Evolutionary conservation across 2,888 invertebrate species (phyloP), one percentile per base, ranked within the genome.

Genomic region (Eudemis profundana): DNA sequence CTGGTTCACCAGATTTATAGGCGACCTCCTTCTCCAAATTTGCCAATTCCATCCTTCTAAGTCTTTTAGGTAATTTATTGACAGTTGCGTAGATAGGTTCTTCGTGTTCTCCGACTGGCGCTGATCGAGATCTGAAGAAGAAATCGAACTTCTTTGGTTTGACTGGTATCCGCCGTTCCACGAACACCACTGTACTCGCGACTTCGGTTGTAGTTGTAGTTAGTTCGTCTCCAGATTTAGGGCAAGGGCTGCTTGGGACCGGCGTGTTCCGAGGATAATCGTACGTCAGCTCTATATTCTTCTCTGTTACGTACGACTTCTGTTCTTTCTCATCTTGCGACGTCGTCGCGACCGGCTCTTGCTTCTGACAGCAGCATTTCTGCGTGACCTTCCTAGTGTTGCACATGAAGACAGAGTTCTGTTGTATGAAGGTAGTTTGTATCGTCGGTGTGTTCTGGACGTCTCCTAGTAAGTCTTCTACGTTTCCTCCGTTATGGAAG

Each of bases 391-490:
- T 79, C 70, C 82, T 84, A 0, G 92, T 92, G 67, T 92, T 92
- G 73, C 92, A 93, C 90, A 93, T 91, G 72, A 92, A 89, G 21
- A 91, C 88, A 0, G 92, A 92, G 71, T 93, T 92, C 69, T 92
- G 90, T 72, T 92, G 90, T 60, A 92, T 91, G 71, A 79, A 88
- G 0, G 91, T 91, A 2, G 91, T 89, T 66, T 90, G 90, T 70
- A 90, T 85, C 0, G 85, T 79, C 0, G 90, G 85, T 38, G 79
- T 71, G 0, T 93, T 93, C 77, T 95, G 94, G 4, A 95, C 95
- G 68, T 95, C 95, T 65, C 95, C 94, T 0, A 95, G 84, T 46
- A 95, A 84, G 68, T 95, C 94, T 72, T 95, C 95, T 42, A 95
- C 86, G 76, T 95, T 95, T 0, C 95, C 95, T 10, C 94, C 94